Conservation (phyloP, 2,888 invertebrate species). For the Ennomos erosarius region DNA sequence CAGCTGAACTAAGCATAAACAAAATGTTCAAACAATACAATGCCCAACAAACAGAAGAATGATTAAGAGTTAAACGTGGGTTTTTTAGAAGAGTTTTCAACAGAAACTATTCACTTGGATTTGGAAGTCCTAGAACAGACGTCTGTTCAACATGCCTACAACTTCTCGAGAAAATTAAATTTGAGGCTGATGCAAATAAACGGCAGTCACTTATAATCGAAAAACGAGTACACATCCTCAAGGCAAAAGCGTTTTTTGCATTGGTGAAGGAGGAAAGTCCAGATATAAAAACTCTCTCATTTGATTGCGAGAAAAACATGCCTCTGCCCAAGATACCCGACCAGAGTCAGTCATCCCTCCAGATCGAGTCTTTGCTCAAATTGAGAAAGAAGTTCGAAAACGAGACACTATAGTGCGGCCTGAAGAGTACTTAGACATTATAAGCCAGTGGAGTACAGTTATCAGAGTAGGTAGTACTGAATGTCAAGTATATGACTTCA, state of each 20-base stretch:
- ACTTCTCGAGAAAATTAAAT: neutral
- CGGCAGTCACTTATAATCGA: conserved; percentile 2
- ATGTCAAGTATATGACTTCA: conserved; percentile 22
- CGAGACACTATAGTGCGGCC: conserved; percentile 13
- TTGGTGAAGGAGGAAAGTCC: neutral
- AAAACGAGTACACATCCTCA: conserved; percentile 40
- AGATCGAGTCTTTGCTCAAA: conserved; percentile 22
- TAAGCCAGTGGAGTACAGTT: conserved; percentile 23
- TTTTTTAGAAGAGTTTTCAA: conserved; percentile 33
- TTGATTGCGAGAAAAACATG: conserved; percentile 35
- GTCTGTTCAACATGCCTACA: neutral
- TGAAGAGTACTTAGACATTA: conserved; percentile 16
- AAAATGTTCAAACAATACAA: conserved; percentile 37
- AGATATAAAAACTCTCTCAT: conserved; percentile 16
- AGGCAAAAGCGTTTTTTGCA: conserved; percentile 38
- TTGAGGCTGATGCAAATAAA: neutral
- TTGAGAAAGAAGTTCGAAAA: conserved; percentile 18
- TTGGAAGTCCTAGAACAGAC: conserved; percentile 34
- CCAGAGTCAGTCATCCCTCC: conserved; percentile 25
- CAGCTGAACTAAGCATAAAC: conserved; percentile 35
- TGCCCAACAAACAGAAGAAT: conserved; percentile 26
- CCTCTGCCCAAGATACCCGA: conserved; percentile 27
- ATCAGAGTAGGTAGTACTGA: conserved; percentile 18
- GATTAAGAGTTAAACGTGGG: conserved; percentile 30
- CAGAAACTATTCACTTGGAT: conserved; percentile 26